phyloP scores from a whole-genome alignment of 2,888 invertebrate genomes.

The Ornithoptera alexandrae region DNA sequence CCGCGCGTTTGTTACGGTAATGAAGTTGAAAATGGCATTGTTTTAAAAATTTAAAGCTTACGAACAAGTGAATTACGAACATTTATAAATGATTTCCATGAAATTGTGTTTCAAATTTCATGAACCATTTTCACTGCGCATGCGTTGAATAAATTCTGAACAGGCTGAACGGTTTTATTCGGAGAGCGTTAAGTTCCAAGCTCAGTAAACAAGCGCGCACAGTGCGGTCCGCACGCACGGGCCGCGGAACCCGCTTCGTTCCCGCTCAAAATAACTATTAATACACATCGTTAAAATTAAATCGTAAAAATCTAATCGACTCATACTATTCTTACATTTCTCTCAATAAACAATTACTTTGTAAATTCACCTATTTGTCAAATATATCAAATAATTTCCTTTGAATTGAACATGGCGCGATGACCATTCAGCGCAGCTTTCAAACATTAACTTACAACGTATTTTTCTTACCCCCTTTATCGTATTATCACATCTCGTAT shows the following conservation, averaged over 20 bases:
- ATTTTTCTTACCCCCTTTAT: background rate
- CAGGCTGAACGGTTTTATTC: slow-evolving; percentile 12
- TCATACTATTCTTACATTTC: too few species aligned
- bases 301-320: too few species aligned
- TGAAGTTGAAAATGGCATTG: background rate
- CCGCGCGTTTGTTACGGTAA: too few species aligned
- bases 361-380: too few species aligned
- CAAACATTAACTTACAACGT: background rate
- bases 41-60: background rate
- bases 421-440: background rate
- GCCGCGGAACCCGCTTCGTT: background rate
- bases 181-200: slow-evolving; percentile 8
- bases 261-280: slow-evolving; percentile 20
- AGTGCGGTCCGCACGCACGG: slow-evolving; percentile 15
- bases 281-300: background rate
- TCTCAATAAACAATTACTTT: too few species aligned
- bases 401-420: background rate
- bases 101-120: slow-evolving; percentile 1
- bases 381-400: background rate
- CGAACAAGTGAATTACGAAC: background rate
- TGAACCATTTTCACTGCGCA: slow-evolving; percentile 20
- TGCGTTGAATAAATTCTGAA: slow-evolving; percentile 21
- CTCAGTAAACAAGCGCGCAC: slow-evolving; percentile 26
- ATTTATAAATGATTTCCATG: background rate
- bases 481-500: background rate